Evolutionary conservation across 2,113 vertebrate genomes (phyloP).

Genomic region (Eidolon helvum): DNA sequence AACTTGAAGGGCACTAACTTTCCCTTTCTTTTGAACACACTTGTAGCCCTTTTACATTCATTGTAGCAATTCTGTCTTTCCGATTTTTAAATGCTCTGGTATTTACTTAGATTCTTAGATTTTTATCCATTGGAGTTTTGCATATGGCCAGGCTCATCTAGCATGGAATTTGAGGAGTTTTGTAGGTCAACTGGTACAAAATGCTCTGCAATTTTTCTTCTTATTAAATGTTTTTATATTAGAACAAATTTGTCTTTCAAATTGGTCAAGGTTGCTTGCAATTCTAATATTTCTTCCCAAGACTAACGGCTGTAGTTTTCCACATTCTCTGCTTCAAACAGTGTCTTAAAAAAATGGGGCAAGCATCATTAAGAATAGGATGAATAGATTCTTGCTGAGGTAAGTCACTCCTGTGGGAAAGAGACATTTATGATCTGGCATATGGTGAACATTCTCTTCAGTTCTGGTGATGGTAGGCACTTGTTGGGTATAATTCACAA

Average conservation of each 20-base stretch:
- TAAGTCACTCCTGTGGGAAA: conserved; percentile 21
- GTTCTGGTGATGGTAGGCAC: neutral
- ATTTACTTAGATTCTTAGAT: neutral
- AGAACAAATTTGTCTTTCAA: conserved; percentile 62
- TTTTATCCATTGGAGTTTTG: neutral
- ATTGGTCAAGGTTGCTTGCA: conserved; percentile 62
- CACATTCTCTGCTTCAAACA: conserved; percentile 29
- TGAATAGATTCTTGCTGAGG: conserved; percentile 51
- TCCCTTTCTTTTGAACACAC: neutral
- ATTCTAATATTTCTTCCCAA: conserved; percentile 49
- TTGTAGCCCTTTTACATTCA: neutral
- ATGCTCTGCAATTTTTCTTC: neutral
- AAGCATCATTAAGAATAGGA: conserved; percentile 42
- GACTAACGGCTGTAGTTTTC: neutral
- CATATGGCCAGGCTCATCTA: neutral
- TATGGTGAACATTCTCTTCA: conserved; percentile 46
- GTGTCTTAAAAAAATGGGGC: neutral
- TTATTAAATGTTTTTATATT: conserved; percentile 47
- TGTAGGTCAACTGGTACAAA: neutral
- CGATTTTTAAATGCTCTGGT: neutral
- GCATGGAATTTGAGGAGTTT: neutral
- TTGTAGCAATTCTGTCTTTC: neutral
- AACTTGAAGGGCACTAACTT: neutral
- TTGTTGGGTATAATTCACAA: conserved; percentile 60
- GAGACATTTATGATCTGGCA: conserved; percentile 55